Evolutionary conservation across 2,113 vertebrate genomes (phyloP).

Genomic region (Microcebus ravelobensis): DNA sequence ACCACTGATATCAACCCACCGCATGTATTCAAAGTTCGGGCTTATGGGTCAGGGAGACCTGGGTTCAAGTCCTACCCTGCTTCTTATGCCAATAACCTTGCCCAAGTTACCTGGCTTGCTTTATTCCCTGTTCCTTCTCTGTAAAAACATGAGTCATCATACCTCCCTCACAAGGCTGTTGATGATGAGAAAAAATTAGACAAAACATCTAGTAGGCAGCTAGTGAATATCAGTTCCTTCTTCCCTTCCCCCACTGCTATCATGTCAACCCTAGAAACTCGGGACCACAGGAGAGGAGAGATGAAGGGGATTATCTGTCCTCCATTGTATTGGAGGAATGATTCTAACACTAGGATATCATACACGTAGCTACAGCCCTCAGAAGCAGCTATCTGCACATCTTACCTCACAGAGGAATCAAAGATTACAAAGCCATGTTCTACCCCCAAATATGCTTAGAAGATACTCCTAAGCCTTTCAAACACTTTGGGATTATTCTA

Average conservation of each 20-base stretch:
- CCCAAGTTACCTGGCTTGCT: background rate
- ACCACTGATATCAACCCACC: background rate
- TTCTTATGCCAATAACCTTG: background rate
- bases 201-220: background rate
- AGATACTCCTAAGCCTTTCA: background rate
- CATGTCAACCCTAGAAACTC: background rate
- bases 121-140: background rate
- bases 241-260: background rate
- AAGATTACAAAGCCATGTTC: background rate
- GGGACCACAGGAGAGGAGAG: background rate
- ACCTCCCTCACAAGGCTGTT: background rate
- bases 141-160: background rate
- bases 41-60: background rate
- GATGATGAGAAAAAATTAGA: conserved; percentile 14
- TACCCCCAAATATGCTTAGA: background rate
- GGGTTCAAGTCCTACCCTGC: background rate
- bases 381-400: background rate
- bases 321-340: background rate
- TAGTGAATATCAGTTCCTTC: background rate
- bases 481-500: background rate
- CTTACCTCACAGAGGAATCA: conserved; percentile 2
- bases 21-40: background rate
- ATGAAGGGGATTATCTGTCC: background rate
- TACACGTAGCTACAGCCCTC: background rate
- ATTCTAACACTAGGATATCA: background rate